Conservation (phyloP, 1,140 invertebrate species). For the Aplysia californica region DNA sequence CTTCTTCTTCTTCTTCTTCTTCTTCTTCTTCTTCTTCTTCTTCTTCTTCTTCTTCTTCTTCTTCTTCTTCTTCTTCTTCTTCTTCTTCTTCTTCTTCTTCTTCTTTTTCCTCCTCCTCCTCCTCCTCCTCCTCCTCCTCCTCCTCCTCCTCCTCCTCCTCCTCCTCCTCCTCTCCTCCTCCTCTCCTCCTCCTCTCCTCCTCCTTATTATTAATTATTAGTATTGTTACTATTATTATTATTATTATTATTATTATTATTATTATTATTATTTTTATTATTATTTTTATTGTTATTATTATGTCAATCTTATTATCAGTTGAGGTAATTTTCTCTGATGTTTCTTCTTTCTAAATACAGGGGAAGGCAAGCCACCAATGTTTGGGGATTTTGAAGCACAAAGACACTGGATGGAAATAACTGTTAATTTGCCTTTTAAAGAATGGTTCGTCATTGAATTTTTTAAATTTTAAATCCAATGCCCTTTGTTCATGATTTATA, state of each 20-base stretch:
- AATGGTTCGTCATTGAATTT: constrained; percentile 70
- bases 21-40: too few relatives aligned
- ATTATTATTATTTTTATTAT: background rate
- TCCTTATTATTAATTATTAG: background rate
- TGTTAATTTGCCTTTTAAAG: constrained; percentile 80
- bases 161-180: too few relatives aligned
- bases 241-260: background rate
- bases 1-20: too few relatives aligned
- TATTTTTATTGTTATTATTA: background rate
- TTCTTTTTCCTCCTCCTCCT: too few relatives aligned
- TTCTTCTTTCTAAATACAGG: constrained; percentile 53
- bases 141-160: too few relatives aligned
- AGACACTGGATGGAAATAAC: constrained; percentile 99
- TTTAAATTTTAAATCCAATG: background rate
- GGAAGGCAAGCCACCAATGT: constrained; percentile 87
- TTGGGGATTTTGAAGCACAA: constrained; percentile 98
- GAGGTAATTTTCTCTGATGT: background rate
- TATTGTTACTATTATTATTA: background rate
- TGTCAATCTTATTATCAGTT: background rate
- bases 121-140: too few relatives aligned
- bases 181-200: background rate
- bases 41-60: too few relatives aligned
- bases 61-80: too few relatives aligned
- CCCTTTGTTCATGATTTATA: background rate
- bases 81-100: too few relatives aligned